These are phyloP conservation scores for Lysandra bellargus DNA, from an alignment of 2,888 invertebrate species.

Conservation along the genomic window DNA sequence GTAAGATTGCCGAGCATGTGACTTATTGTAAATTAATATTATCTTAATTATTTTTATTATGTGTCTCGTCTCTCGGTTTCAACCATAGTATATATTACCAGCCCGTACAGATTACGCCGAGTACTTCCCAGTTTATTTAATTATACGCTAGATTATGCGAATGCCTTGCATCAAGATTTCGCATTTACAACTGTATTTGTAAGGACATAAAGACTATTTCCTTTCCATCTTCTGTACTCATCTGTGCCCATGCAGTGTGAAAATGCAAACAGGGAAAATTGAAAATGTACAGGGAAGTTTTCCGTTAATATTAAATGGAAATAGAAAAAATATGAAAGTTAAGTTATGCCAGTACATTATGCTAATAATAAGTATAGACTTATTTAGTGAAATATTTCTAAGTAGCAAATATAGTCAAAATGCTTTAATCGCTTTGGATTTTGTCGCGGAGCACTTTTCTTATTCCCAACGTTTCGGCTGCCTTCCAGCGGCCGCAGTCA, in stretches of 20 bases:
- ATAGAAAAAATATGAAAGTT: not conserved
- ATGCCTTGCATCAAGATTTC: not conserved
- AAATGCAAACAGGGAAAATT: slow-evolving; percentile 9
- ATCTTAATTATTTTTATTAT: too few relatives aligned
- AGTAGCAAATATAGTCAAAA: too few relatives aligned
- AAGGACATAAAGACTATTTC: not conserved
- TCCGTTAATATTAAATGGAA: not conserved
- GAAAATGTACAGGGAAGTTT: slow-evolving; percentile 19
- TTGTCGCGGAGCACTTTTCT: too few relatives aligned
- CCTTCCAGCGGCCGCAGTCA: too few relatives aligned
- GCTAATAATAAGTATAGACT: not conserved
- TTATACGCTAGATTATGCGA: slow-evolving; percentile 10
- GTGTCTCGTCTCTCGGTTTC: not conserved
- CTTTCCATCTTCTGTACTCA: not conserved
- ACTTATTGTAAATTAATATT: too few relatives aligned
- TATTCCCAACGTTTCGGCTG: too few relatives aligned
- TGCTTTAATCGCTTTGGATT: too few relatives aligned
- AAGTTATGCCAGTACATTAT: not conserved
- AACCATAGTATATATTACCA: not conserved
- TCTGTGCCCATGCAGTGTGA: slow-evolving; percentile 22
- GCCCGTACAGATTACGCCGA: not conserved
- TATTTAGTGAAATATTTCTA: too few relatives aligned
- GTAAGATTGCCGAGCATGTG: too few relatives aligned
- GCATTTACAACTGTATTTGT: not conserved
- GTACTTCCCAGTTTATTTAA: slow-evolving; percentile 12